Evolutionary conservation across 2,113 vertebrate genomes (phyloP).

Genomic region (Nesoenas mayeri): DNA sequence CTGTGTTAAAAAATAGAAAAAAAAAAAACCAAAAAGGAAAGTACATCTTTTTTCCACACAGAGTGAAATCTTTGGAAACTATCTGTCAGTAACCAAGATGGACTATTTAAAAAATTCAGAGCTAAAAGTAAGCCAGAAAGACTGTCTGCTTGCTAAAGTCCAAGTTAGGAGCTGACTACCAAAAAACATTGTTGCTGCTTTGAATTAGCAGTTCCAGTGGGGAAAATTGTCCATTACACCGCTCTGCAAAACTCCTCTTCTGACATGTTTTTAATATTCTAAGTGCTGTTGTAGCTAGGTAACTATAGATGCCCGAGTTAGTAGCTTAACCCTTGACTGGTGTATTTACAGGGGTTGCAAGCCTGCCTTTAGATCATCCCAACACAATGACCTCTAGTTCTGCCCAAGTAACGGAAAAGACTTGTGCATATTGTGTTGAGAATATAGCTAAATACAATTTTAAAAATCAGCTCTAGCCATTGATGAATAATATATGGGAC

Average conservation of each 20-base stretch:
- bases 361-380: neutral
- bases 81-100: neutral
- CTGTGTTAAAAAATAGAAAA: neutral
- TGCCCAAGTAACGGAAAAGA: neutral
- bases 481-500: conserved; percentile 2
- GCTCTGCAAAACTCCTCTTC: neutral
- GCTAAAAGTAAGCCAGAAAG: neutral
- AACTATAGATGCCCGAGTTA: neutral
- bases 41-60: neutral
- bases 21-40: neutral
- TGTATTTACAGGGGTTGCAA: neutral
- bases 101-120: neutral
- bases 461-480: neutral
- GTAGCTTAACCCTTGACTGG: neutral
- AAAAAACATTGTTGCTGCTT: neutral
- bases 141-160: neutral
- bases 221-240: neutral
- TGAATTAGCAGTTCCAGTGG: neutral
- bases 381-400: neutral
- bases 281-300: neutral
- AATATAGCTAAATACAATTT: neutral
- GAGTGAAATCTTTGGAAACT: neutral
- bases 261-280: neutral
- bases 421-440: neutral
- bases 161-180: neutral